Conservation (phyloP, 2,797 vertebrate genomes). For the Alca torda region DNA sequence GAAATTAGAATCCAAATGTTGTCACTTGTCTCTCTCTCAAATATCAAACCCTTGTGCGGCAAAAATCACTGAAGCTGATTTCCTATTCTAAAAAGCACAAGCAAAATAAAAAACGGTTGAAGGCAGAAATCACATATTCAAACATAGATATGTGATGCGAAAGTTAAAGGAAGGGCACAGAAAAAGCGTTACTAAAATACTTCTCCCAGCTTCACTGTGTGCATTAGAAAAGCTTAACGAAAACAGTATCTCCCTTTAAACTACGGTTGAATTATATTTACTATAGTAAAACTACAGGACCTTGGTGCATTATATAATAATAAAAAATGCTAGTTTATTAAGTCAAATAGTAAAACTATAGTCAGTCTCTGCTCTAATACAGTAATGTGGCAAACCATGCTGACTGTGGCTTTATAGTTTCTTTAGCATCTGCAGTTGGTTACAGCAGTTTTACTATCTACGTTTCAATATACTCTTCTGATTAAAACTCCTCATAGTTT, state of each 20-base stretch:
- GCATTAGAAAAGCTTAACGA: background rate
- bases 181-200: background rate
- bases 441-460: conserved; percentile 76
- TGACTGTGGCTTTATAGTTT: conserved; percentile 64
- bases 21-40: background rate
- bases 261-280: conserved; percentile 33
- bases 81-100: background rate
- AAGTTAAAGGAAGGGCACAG: background rate
- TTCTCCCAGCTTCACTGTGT: background rate
- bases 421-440: conserved; percentile 76
- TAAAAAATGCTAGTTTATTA: conserved; percentile 73
- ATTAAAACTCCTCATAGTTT: conserved; percentile 72
- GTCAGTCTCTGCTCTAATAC: conserved; percentile 29
- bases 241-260: conserved; percentile 15
- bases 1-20: background rate
- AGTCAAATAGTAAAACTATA: conserved; percentile 68
- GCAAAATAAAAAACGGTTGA: background rate
- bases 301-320: conserved; percentile 66
- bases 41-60: background rate
- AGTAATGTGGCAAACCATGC: conserved; percentile 16
- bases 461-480: conserved; percentile 75
- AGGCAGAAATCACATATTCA: background rate
- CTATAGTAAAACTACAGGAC: conserved; percentile 65
- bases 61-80: background rate
- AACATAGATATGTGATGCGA: background rate